These are phyloP conservation scores for Fistularia tabacaria DNA, from an alignment of 2,797 vertebrate species.

Conservation along the genomic window DNA sequence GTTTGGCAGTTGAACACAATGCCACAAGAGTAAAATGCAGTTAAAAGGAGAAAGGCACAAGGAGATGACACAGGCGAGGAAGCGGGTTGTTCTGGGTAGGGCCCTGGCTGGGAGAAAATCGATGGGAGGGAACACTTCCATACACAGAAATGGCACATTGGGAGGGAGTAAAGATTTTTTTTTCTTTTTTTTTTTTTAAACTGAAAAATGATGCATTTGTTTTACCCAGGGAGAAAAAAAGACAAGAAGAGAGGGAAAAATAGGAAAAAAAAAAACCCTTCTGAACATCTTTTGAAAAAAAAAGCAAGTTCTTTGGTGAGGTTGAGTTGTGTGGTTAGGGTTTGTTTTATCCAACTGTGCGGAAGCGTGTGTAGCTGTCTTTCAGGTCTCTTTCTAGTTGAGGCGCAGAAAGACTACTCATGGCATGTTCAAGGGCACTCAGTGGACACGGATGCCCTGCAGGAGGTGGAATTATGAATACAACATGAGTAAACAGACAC, in stretches of 20 bases:
- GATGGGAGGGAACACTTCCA: slow-evolving; percentile 71
- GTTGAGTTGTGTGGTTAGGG: slow-evolving; percentile 77
- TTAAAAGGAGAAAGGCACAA: slow-evolving; percentile 72
- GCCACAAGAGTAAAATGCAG: slow-evolving; percentile 73
- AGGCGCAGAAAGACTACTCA: slow-evolving; percentile 74
- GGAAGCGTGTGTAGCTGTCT: slow-evolving; percentile 78
- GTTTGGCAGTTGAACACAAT: slow-evolving; percentile 68
- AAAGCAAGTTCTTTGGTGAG: slow-evolving; percentile 73
- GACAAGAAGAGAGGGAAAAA: slow-evolving; percentile 48
- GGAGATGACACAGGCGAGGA: slow-evolving; percentile 74
- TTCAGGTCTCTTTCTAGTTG: slow-evolving; percentile 75
- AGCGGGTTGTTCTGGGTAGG: slow-evolving; percentile 61
- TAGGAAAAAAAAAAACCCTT: slow-evolving; percentile 44
- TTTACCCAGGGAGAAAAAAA: slow-evolving; percentile 73
- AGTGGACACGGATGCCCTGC: slow-evolving; percentile 70
- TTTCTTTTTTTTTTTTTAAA: slow-evolving; percentile 42
- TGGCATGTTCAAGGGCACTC: slow-evolving; percentile 78
- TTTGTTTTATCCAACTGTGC: slow-evolving; percentile 82
- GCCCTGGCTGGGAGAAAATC: slow-evolving; percentile 73
- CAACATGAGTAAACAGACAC: slow-evolving; percentile 76
- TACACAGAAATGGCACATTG: slow-evolving; percentile 65
- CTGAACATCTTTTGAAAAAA: slow-evolving; percentile 64
- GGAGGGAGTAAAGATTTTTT: slow-evolving; percentile 41
- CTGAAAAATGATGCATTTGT: slow-evolving; percentile 71
- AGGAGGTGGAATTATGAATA: slow-evolving; percentile 74